Conservation (phyloP, 2,888 invertebrate genomes). For the Eulithis prunata region DNA sequence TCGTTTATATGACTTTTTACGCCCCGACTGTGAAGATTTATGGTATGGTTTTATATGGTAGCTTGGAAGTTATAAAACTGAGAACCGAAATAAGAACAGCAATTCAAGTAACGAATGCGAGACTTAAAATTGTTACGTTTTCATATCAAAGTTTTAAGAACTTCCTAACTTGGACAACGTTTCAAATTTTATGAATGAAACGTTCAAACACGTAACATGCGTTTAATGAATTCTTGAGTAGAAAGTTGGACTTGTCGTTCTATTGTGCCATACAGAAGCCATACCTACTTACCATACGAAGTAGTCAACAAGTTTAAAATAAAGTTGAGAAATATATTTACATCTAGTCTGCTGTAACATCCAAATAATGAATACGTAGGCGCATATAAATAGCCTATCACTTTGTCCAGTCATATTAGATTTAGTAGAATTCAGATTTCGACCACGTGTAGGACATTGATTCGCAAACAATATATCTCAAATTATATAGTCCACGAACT, state of each 20-base stretch:
- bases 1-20: conserved; percentile 31
- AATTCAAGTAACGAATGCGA: not conserved
- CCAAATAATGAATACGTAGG: too few relatives aligned
- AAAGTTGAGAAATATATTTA: not conserved
- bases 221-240: conserved; percentile 11
- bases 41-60: conserved; percentile 16
- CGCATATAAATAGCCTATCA: too few relatives aligned
- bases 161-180: not conserved
- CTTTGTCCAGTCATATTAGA: too few relatives aligned
- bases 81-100: not conserved
- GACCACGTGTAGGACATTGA: too few relatives aligned
- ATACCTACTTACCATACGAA: not conserved
- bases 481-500: conserved; percentile 5
- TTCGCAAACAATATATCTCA: not conserved
- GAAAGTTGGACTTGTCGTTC: conserved; percentile 17
- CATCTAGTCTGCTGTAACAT: too few relatives aligned
- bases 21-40: conserved; percentile 14
- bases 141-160: conserved; percentile 1
- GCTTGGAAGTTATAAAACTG: conserved; percentile 10
- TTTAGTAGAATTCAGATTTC: too few relatives aligned
- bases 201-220: conserved; percentile 12
- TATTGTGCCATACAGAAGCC: conserved; percentile 1
- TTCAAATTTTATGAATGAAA: conserved; percentile 23
- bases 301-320: not conserved
- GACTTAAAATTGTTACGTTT: conserved; percentile 2